A percentile compares a stretch with the other conserved stretches of the same genome.
Evolutionary conservation across 1,140 invertebrate genomes (phyloP).

Genomic region (Apis dorsata): DNA sequence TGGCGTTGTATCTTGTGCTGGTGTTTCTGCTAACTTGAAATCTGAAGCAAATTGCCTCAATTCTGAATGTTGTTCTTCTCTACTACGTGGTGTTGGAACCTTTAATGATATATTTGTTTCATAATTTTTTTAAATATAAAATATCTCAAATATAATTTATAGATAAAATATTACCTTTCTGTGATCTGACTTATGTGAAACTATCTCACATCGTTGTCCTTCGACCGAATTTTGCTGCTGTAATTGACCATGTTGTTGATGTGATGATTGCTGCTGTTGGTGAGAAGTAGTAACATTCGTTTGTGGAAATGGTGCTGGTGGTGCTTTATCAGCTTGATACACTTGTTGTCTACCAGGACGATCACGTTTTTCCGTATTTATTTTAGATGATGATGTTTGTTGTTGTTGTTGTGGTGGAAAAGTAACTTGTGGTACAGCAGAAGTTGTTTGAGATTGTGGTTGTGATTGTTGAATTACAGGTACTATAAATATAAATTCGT

Average conservation of each 20-base stretch:
- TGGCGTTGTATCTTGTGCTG: conserved; percentile 68
- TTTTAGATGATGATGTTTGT: conserved; percentile 69
- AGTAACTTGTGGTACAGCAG: conserved; percentile 74
- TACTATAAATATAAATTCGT: conserved; percentile 15
- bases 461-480: conserved; percentile 77
- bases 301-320: conserved; percentile 77
- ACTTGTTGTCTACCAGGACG: conserved; percentile 75
- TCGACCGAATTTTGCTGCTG: conserved; percentile 74
- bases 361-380: conserved; percentile 77
- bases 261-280: conserved; percentile 67
- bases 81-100: conserved; percentile 69
- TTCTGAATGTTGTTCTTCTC: conserved; percentile 81
- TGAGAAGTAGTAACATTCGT: conserved; percentile 71
- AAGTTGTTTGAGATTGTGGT: conserved; percentile 73
- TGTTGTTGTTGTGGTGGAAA: conserved; percentile 65
- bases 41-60: conserved; percentile 82
- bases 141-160: neutral
- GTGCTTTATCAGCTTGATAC: conserved; percentile 75
- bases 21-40: conserved; percentile 81
- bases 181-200: conserved; percentile 73
- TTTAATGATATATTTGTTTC: conserved; percentile 24
- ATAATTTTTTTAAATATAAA: conserved; percentile 4
- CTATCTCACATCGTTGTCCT: conserved; percentile 71
- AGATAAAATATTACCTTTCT: conserved; percentile 68
- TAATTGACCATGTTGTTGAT: conserved; percentile 67